Conservation (phyloP, 64 coral and sea anemone genomes). For the Actinia tenebrosa region DNA sequence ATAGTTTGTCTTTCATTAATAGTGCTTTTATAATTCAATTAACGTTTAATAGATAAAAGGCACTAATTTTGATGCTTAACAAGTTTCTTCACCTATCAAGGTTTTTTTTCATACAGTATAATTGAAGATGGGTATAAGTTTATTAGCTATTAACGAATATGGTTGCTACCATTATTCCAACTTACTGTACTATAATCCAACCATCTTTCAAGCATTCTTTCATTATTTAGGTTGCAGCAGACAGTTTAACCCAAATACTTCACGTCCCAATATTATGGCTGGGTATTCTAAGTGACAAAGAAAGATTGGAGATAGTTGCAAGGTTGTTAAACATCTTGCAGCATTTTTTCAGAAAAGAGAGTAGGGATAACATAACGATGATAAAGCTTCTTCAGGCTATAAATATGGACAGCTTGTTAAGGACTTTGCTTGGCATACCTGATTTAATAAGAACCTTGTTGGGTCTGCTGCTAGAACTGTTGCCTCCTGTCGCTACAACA, state of each 20-base stretch:
- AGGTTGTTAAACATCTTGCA: slow-evolving; percentile 25
- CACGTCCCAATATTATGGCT: slow-evolving; percentile 43
- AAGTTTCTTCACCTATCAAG: no score
- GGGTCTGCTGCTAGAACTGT: neutral
- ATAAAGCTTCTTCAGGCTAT: slow-evolving; percentile 18
- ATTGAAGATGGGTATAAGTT: no score
- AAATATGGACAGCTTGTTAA: slow-evolving; percentile 23
- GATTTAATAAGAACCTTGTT: neutral
- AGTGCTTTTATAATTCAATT: no score
- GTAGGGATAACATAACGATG: slow-evolving; percentile 5
- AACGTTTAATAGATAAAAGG: no score
- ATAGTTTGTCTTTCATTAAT: no score
- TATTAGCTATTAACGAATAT: no score
- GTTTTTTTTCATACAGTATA: no score
- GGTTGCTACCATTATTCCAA: no score
- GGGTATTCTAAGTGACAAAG: slow-evolving; percentile 51
- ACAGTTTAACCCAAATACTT: slow-evolving; percentile 36
- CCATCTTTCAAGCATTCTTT: neutral
- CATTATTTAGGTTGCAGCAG: slow-evolving; percentile 36
- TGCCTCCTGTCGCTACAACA: neutral
- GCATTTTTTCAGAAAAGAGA: neutral
- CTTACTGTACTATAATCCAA: neutral
- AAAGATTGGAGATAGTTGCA: slow-evolving; percentile 39
- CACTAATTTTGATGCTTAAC: no score
- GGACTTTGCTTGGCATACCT: neutral